Evolutionary conservation across 2,888 invertebrate species (phyloP), one percentile per base, ranked within the genome.

Genomic region (Lasioglossum vierecki): DNA sequence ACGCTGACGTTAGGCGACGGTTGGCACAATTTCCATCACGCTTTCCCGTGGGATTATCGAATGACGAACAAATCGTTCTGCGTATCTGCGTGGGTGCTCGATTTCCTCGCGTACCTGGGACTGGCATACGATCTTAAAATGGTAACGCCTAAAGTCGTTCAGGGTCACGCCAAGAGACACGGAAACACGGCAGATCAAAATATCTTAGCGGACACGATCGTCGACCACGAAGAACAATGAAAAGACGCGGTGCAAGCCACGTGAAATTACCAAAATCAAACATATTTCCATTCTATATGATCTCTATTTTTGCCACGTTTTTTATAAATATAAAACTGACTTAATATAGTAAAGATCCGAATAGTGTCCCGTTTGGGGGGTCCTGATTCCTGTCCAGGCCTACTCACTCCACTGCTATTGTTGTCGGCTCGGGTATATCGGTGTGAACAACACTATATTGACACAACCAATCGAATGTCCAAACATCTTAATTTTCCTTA

Each of bases 11-110:
- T 91, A 44, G 94, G 94, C 2, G 94, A 95, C 83, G 96, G 96
- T 18, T 96, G 95, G 95, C 96, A 96, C 93, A 96, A 96, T 93
- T 96, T 96, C 92, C 96, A 96, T 89, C 96, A 96, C 90, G 94
- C 95, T 11, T 96, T 96, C 91, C 96, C 96, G 2, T 95, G 95
- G 93, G 94, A 95, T 85, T 93, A 92, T 91, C 93, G 15, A 94
- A 93, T 82, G 89, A 89, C 11, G 80, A 88, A 76, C 84, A 90
- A 9, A n/a, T 26, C 60, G 18, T 78, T 26, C 13, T 74, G 82
- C 11, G 0, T 87, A 0, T 82, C 79, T 63, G 85, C 88, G 15
- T 60, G 9, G 3, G 1, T 86, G 9, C 87, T 92, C 60, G 88
- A 92, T n/a, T 49, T 89, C 11, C 76, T 89, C 13, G 81, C 74